Base-by-base conservation (phyloP, 2,888 invertebrate genomes). In the Nemotelus nigrinus region DNA sequence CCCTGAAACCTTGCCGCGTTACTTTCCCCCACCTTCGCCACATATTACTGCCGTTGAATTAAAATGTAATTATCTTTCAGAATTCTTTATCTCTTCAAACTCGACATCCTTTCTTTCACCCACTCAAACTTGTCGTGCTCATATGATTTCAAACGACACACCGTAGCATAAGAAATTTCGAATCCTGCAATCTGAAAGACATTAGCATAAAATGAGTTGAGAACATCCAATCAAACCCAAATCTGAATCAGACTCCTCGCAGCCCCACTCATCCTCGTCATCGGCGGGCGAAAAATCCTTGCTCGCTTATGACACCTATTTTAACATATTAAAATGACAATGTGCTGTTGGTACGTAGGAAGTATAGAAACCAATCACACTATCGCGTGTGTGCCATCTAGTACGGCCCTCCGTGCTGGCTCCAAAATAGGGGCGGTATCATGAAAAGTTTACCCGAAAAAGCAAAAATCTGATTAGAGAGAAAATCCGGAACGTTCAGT, bases 391-490 rank as follows among this genome's bases (percentile, higher is more conserved):
- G 68, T 60, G 45, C 53, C 75, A 79, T 78, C 78, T 78, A 79
- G 79, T 76, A 78, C 79, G 55, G 76, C 78, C 79, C 78, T 74
- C 77, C 76, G 47, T 45, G 45, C 25, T 43, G 47, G 63, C 60
- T 60, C 70, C 60, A 77, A 78, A 78, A 53, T 55, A 72, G 78
- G 79, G 79, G 25, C 78, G 78, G 78, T 70, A 78, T 77, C 78
- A 78, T 77, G 75, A 77, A 78, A 75, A 77, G 77, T 78, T 70
- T 78, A 79, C 60, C 74, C 74, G 47, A 72, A 79, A 77, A 79
- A 58, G 75, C 77, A 78, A 79, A 79, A 79, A 79, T 79, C 76
- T 78, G 79, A 79, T 79, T 79, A 79, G 79, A 79, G 78, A 64
- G 76, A 76, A 76, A 76, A 55, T 65, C 47, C 57, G 7, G 57